Percentiles rank a stretch among this genome's conserved stretches.
phyloP scores from a whole-genome alignment of 2,113 vertebrate species.

The Ptilonorhynchus violaceus region DNA sequence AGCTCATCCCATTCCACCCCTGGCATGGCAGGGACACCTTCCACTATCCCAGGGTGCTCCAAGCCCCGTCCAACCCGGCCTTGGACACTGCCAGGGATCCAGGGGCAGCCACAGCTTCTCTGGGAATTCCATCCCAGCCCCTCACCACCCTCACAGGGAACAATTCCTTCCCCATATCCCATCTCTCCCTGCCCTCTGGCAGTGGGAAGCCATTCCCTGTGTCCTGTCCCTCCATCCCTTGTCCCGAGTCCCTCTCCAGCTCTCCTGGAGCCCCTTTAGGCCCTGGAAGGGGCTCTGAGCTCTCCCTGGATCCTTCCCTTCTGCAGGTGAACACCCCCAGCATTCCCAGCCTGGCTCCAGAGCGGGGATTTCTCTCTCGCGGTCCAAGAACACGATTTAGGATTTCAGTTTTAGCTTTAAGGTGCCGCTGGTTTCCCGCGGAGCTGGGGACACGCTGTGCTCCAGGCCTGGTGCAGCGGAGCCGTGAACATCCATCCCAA shows the following conservation, averaged over 20 bases:
- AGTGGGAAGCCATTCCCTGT: neutral
- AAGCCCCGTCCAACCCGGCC: accelerated
- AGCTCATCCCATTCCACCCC: neutral
- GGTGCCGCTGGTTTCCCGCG: accelerated
- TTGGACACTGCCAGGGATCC: neutral
- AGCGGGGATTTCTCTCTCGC: neutral
- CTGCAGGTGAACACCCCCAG: neutral
- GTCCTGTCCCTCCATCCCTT: neutral
- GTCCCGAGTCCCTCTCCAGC: neutral
- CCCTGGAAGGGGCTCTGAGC: neutral
- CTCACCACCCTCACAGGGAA: accelerated
- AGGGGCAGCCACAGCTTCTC: neutral
- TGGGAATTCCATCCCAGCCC: neutral
- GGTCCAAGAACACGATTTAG: neutral
- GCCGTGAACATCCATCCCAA: neutral
- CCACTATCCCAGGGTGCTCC: neutral
- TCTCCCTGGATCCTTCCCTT: accelerated
- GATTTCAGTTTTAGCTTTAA: neutral
- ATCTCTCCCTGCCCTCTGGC: neutral
- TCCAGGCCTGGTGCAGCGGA: accelerated
- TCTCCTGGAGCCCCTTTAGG: neutral
- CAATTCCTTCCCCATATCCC: neutral
- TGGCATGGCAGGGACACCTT: neutral
- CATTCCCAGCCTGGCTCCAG: neutral
- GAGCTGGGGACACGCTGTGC: accelerated